Percentiles rank a stretch among this genome's conserved stretches.
Evolutionary conservation across 2,888 invertebrate species (phyloP).

Genomic region (Aporophyla nigra): DNA sequence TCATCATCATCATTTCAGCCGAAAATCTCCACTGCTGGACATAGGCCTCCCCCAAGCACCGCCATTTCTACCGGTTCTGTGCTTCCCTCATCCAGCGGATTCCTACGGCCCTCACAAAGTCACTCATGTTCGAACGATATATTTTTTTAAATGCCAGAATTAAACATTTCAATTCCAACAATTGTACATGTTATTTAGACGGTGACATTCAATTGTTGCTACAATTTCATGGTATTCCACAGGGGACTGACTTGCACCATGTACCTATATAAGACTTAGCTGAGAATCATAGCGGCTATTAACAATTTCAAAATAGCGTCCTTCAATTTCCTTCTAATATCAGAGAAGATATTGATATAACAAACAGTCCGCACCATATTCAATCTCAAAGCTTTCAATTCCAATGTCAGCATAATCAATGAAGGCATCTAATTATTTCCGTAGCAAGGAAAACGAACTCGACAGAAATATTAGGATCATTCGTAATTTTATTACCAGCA

Average conservation of each 20-base stretch:
- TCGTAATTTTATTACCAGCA: conserved; percentile 52
- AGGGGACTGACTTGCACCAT: background rate
- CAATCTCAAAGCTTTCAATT: background rate
- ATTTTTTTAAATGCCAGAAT: too few relatives aligned
- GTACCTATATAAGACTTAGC: background rate
- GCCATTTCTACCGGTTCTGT: too few relatives aligned
- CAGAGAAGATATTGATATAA: background rate
- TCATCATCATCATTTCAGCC: too few relatives aligned
- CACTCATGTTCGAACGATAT: too few relatives aligned
- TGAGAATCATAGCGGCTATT: background rate
- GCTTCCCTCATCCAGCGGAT: too few relatives aligned
- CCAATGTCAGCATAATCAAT: conserved; percentile 29
- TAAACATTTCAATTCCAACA: background rate
- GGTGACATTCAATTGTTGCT: too few relatives aligned
- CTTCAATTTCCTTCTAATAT: background rate
- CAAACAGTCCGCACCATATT: background rate
- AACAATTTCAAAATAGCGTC: background rate
- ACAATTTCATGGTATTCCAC: too few relatives aligned
- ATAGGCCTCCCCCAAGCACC: too few relatives aligned
- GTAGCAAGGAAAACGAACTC: conserved; percentile 12
- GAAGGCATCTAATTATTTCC: conserved; percentile 28
- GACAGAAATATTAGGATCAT: conserved; percentile 42
- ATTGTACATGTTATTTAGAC: background rate
- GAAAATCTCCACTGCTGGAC: too few relatives aligned
- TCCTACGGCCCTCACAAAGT: too few relatives aligned